phyloP scores from a whole-genome alignment of 2,113 vertebrate genomes.

The Hydrolagus affinis region DNA sequence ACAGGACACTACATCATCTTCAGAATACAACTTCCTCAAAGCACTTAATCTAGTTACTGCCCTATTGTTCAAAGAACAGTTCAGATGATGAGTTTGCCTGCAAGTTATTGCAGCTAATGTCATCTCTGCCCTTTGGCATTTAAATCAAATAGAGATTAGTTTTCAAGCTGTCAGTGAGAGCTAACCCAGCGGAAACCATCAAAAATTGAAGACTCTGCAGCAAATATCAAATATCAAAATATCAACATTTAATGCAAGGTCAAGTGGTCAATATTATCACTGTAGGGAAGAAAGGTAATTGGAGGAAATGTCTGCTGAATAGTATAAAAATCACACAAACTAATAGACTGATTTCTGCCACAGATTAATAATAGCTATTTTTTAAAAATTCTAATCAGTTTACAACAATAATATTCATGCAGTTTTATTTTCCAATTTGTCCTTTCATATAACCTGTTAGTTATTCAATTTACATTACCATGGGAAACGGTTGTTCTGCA shows the following conservation, averaged over 20 bases:
- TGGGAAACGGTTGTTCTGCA: too few species aligned
- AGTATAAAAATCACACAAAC: not conserved
- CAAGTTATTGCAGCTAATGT: not conserved
- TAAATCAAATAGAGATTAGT: conserved; percentile 27
- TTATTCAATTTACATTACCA: not conserved
- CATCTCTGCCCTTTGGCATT: conserved; percentile 21
- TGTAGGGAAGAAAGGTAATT: not conserved
- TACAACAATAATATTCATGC: not conserved
- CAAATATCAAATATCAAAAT: not conserved
- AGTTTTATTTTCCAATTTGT: not conserved
- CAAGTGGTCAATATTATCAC: not conserved
- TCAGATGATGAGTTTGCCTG: conserved; percentile 6
- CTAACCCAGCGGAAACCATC: conserved; percentile 2
- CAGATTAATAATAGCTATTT: not conserved
- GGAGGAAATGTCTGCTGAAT: not conserved
- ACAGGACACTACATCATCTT: not conserved
- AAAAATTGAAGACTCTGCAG: not conserved
- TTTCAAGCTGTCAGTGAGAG: conserved; percentile 9
- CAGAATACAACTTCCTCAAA: not conserved
- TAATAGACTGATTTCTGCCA: not conserved
- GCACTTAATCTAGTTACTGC: not conserved
- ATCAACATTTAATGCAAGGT: not conserved
- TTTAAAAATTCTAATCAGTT: not conserved
- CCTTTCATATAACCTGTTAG: not conserved
- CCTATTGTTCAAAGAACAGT: not conserved